Evolutionary conservation across 2,797 vertebrate genomes (phyloP), one percentile per base, ranked within the genome.

Genomic region (Eupleurogrammus muticus): DNA sequence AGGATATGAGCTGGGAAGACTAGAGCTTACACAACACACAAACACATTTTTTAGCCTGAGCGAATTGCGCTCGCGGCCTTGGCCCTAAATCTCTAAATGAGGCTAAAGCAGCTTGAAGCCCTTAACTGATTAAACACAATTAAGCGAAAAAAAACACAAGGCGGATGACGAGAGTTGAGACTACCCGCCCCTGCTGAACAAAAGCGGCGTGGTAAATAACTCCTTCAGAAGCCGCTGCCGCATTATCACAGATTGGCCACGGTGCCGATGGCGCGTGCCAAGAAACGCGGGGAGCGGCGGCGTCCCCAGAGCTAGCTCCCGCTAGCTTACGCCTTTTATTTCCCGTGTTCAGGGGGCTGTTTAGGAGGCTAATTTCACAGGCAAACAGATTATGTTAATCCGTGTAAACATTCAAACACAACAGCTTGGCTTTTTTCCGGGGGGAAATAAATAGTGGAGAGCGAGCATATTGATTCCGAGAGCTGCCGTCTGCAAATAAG

Each of bases 331-430:
- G 87, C 85, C 89, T 93, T 92, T 89, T 88, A 91, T 90, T 93
- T 88, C 82, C 91, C 64, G 80, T 83, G 91, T 92, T 92, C 78
- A 63, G 85, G 87, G 89, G 84, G 83, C 87, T 93, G 92, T 94
- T 94, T 94, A 94, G 92, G 87, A 90, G 93, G 93, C 91, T 95
- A 94, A 94, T 94, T 95, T 94, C 92, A 92, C 92, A 94, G 92
- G 89, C 93, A 94, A 94, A 94, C 93, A 94, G 94, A 95, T 95
- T 95, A 95, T 94, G 93, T 86, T 94, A 95, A 95, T 95, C 93
- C 93, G 12, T 94, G 93, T 95, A 94, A 95, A 94, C 94, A 94
- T 91, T 93, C 90, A 93, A 94, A 93, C 92, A 92, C 88, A 92
- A 94, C 93, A 93, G 91, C 92, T 91, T 93, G 92, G 86, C 86